Base-by-base conservation (phyloP, 2,888 invertebrate species). In the Parelbella ahira region DNA sequence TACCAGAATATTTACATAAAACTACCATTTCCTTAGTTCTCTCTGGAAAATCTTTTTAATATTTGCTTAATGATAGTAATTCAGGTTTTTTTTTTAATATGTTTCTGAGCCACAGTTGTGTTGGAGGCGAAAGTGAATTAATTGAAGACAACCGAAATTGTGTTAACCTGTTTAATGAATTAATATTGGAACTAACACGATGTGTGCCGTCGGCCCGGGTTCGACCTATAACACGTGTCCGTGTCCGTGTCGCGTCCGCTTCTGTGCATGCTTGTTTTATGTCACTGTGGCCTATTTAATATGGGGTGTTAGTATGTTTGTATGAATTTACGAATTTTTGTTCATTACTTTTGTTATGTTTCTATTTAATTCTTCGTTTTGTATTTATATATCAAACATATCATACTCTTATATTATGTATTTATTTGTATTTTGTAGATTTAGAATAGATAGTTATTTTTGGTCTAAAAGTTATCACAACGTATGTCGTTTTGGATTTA, bases 251-350 rank as follows among this genome's bases (percentile, higher is more conserved):
- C 20, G 33, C 61, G 80, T 79, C 69, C 71, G 81, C 76, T 78
- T 79, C 71, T 74, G 63, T 75, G 82, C 74, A 74, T 79, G 79
- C 64, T 59, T 68, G 68, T 70, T 46, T 51, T 46, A 39, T 44
- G 42, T 50, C 27, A 13, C 2, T 41, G 41, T 41, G 24, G 34
- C 49, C 45, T 51, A 44, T 56, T 47, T 49, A 54, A 42, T 65
- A 65, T 70, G 60, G 60, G 57, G 66, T 71, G 52, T 37, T 18
- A 13, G 20, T 45, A 25, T 37, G 45, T 7, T 9, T 7, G 4
- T 12, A 13, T 23, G n/a, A n/a, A n/a, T n/a, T n/a, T n/a, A n/a
- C n/a, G n/a, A n/a, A n/a, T n/a, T n/a, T n/a, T n/a, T n/a, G n/a
- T n/a, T n/a, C n/a, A n/a, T n/a, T n/a, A n/a, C n/a, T n/a, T n/a